phyloP scores from a whole-genome alignment of 53 echinoderm and acorn worm genomes.

The Hippasteria phrygiana region DNA sequence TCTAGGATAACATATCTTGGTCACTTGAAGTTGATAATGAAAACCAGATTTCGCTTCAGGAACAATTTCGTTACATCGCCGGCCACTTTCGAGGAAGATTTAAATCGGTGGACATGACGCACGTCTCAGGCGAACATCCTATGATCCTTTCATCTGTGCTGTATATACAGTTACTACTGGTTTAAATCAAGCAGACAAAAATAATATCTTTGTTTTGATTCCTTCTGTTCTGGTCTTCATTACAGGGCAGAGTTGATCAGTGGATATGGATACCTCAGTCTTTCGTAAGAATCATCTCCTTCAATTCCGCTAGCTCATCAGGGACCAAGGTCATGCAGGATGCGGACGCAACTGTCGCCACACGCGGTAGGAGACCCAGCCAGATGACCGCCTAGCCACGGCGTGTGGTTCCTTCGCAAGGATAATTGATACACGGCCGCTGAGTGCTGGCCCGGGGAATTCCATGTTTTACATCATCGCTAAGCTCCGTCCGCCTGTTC shows the following conservation, averaged over 20 bases:
- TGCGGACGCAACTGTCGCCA: neutral
- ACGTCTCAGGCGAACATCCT: too few species aligned
- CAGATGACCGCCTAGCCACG: constrained; percentile 2
- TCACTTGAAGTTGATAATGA: too few species aligned
- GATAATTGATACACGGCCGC: neutral
- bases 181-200: too few species aligned
- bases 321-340: neutral
- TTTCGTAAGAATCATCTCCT: neutral
- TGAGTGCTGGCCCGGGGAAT: neutral
- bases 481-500: constrained; percentile 34
- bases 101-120: too few species aligned
- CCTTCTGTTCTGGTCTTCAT: neutral
- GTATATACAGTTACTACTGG: too few species aligned
- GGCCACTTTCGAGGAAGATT: too few species aligned
- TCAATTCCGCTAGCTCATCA: neutral
- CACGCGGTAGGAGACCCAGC: neutral
- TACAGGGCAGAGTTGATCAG: neutral
- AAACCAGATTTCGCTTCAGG: too few species aligned
- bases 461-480: constrained; percentile 45
- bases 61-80: too few species aligned
- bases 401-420: neutral
- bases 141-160: too few species aligned
- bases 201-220: too few species aligned
- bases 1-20: too few species aligned
- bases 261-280: neutral